Base-by-base conservation (phyloP, 2,888 invertebrate genomes). In the Thelaira solivaga region DNA sequence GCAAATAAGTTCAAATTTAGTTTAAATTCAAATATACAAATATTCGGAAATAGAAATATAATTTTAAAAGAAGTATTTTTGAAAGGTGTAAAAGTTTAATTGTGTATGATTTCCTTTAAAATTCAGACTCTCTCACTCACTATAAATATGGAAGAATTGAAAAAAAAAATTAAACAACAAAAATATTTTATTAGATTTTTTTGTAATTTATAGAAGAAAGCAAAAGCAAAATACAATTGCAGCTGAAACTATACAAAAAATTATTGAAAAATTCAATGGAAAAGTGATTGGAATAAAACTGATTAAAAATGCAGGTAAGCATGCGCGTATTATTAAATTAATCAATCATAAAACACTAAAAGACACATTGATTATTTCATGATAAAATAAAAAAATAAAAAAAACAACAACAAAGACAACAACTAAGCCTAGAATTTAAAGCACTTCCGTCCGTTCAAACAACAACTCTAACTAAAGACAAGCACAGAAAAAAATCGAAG, bases 311-410 rank as follows among this genome's bases (percentile, higher is more conserved):
- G 73, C 77, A 73, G 49, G 77, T 64, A 73, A 62, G 77, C 73
- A 69, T 77, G 77, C 43, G 73, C 68, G 57, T 43, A 73, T 77
- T 77, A 77, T 77, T 73, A 77, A 68, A 77, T 73, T 73, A 77
- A 77, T 77, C 77, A 77, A 73, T 77, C 77, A 73, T 77, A 77
- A 73, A 77, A 73, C 73, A 73, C 53, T 67, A 68, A 67, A 72
- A 49, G 72, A 77, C 67, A 64, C 65, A 61, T 55, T 49, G 65
- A 76, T 72, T 76, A 39, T 72, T 69, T 59, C 65, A 57, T 69
- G 73, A 73, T 73, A 62, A 75, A 57, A 72, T 55, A 62, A 45
- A 64, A 47, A 47, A n/a, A n/a, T n/a, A n/a, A n/a, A n/a, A 13
- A 47, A 57, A 29, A 57, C 20, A 65, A 62, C 69, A 51, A 45